Percentiles rank a stretch among this genome's conserved stretches.
These are phyloP conservation scores for Automeris io DNA, from an alignment of 2,888 invertebrate species.

Conservation along the genomic window DNA sequence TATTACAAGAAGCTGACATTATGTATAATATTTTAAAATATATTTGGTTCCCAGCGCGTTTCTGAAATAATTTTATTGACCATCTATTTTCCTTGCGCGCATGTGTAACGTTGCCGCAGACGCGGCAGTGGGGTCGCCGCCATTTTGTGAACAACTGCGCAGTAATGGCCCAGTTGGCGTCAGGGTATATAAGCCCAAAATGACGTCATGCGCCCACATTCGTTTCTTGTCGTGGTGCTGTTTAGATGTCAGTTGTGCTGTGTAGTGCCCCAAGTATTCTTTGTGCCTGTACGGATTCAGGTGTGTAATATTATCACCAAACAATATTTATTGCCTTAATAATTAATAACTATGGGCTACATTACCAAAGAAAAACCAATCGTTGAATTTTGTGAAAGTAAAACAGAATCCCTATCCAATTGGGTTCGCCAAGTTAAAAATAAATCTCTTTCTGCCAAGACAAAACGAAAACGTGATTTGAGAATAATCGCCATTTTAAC, in stretches of 20 bases:
- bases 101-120: constrained; percentile 5
- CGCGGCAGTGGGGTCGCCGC: constrained; percentile 27
- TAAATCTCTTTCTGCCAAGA: constrained; percentile 77
- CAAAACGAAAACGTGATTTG: constrained; percentile 77
- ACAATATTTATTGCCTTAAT: constrained; percentile 46
- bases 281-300: constrained; percentile 68
- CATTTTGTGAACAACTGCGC: constrained; percentile 60
- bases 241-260: constrained; percentile 48
- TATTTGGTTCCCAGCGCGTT: background rate
- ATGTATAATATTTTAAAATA: background rate
- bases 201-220: constrained; percentile 59
- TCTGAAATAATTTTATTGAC: constrained; percentile 4
- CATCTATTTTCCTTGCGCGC: constrained; percentile 14
- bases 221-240: constrained; percentile 35
- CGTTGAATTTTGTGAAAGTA: constrained; percentile 73
- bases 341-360: constrained; percentile 58
- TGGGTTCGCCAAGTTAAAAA: constrained; percentile 81
- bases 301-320: constrained; percentile 64
- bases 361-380: constrained; percentile 61
- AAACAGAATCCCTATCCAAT: constrained; percentile 75
- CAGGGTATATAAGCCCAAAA: constrained; percentile 39
- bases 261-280: constrained; percentile 50
- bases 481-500: constrained; percentile 81
- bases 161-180: constrained; percentile 33
- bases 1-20: background rate